Evolutionary conservation across 2,888 invertebrate species (phyloP).

Genomic region (Dryocosmus kuriphilus): DNA sequence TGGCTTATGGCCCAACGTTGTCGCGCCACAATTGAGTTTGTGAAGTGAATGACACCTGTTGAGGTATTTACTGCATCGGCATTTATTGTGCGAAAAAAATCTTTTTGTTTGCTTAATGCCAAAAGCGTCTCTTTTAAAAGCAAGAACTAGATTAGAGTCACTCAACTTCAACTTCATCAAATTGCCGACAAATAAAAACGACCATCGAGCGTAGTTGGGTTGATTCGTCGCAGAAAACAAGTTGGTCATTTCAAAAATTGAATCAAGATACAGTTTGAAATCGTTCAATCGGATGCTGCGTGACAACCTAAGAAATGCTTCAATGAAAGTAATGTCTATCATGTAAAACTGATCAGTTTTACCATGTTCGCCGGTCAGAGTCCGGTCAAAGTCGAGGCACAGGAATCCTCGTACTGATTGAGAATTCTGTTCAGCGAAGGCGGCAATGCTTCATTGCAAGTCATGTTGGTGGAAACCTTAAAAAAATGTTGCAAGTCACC

Average conservation of each 20-base stretch:
- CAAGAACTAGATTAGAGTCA: constrained; percentile 29
- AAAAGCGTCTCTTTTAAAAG: constrained; percentile 47
- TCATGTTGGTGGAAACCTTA: no score
- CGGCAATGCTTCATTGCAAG: background rate
- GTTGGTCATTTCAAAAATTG: constrained; percentile 60
- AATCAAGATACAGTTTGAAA: constrained; percentile 61
- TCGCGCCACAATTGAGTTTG: no score
- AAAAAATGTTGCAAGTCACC: no score
- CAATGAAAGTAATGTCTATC: constrained; percentile 49
- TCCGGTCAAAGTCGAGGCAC: constrained; percentile 51
- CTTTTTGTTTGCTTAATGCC: no score
- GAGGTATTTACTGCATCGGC: no score
- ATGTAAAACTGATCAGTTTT: constrained; percentile 56
- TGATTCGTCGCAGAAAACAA: no score
- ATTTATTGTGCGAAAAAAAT: no score
- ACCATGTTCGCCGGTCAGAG: constrained; percentile 49
- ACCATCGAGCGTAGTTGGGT: constrained; percentile 53
- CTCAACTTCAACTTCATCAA: constrained; percentile 44
- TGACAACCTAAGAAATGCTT: constrained; percentile 48
- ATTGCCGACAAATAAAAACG: constrained; percentile 55
- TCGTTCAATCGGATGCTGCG: constrained; percentile 60
- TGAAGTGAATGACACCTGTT: no score
- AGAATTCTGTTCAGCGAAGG: no score
- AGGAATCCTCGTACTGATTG: constrained; percentile 57
- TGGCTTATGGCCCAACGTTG: no score